phyloP scores from a whole-genome alignment of 1,140 invertebrate species.

The Drosophila pseudoobscura region DNA sequence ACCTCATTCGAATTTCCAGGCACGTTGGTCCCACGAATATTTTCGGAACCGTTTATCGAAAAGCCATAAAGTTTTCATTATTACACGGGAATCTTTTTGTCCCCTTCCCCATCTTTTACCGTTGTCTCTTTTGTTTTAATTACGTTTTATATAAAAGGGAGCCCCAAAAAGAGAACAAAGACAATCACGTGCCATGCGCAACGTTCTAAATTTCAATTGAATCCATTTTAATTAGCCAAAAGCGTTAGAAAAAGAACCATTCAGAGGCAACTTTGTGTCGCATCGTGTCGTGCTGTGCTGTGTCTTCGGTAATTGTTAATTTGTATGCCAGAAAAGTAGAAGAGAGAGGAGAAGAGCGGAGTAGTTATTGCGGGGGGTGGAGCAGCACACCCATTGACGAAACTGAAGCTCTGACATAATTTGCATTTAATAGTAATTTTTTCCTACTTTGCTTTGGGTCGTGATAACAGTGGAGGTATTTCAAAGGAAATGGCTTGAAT shows the following conservation, averaged over 20 bases:
- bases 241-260: constrained; percentile 66
- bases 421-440: constrained; percentile 69
- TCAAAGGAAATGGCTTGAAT: constrained; percentile 38
- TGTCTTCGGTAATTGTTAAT: constrained; percentile 56
- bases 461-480: constrained; percentile 32
- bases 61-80: constrained; percentile 78
- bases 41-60: constrained; percentile 67
- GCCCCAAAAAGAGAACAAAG: constrained; percentile 30
- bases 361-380: neutral
- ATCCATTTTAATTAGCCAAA: constrained; percentile 79
- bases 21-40: constrained; percentile 53
- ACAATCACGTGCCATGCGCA: constrained; percentile 72
- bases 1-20: constrained; percentile 38
- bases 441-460: constrained; percentile 23
- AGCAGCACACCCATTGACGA: constrained; percentile 40
- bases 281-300: neutral
- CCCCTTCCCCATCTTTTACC: constrained; percentile 42
- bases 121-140: constrained; percentile 66
- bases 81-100: constrained; percentile 46
- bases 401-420: constrained; percentile 61
- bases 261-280: constrained; percentile 23
- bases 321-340: constrained; percentile 58
- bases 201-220: constrained; percentile 81
- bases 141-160: constrained; percentile 65
- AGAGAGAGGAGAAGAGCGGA: neutral